phyloP scores from a whole-genome alignment of 1,140 invertebrate genomes.

The Schlechtendalia chinensis region DNA sequence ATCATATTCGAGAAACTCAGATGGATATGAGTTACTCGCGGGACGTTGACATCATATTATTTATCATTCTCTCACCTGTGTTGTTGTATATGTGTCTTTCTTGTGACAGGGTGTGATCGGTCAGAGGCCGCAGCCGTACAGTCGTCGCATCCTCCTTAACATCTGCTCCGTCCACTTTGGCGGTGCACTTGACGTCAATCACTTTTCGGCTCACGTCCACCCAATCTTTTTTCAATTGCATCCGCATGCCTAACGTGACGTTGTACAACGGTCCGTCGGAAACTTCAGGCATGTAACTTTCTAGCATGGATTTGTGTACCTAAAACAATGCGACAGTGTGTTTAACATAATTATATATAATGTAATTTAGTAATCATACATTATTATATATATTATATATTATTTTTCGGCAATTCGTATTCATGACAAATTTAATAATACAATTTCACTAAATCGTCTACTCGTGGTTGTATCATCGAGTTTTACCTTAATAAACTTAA shows the following conservation, averaged over 20 bases:
- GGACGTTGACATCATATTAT: no score
- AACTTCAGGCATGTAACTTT: background rate
- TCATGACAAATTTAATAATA: no score
- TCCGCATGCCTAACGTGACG: background rate
- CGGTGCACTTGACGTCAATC: background rate
- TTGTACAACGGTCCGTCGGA: conserved; percentile 36
- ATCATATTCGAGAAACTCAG: no score
- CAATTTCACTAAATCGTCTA: no score
- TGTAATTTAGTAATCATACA: no score
- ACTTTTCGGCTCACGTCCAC: conserved; percentile 14
- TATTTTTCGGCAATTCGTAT: no score
- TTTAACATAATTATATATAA: no score
- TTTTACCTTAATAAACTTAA: no score
- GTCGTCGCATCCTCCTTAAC: background rate
- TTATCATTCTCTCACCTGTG: no score
- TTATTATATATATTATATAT: no score
- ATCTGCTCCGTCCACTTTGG: background rate
- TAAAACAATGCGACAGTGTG: background rate
- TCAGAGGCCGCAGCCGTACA: background rate
- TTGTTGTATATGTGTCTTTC: conserved; percentile 31
- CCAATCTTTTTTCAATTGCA: conserved; percentile 21
- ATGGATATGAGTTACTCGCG: no score
- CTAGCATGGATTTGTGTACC: conserved; percentile 8
- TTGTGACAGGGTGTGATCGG: conserved; percentile 28
- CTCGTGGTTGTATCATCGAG: no score